These are phyloP conservation scores for Lypha dubia DNA, from an alignment of 2,888 invertebrate genomes.

Conservation along the genomic window DNA sequence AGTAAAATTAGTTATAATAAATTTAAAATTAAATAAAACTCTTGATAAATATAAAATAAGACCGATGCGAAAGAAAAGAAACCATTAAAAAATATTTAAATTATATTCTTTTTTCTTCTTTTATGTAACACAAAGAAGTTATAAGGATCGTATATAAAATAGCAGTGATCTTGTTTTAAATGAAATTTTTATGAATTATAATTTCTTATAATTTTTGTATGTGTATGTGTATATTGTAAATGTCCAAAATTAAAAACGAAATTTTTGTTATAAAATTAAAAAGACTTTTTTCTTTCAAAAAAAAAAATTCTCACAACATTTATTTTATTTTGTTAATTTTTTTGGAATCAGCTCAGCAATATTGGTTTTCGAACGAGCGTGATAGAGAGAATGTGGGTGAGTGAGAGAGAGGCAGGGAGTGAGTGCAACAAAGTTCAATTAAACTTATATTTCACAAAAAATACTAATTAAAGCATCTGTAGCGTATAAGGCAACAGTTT, in stretches of 20 bases:
- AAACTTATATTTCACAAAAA: too few species aligned
- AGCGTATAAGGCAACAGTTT: too few species aligned
- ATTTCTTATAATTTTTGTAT: constrained; percentile 32
- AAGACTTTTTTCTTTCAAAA: constrained; percentile 28
- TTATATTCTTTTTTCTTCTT: constrained; percentile 65
- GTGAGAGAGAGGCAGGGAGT: too few species aligned
- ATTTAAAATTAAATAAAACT: constrained; percentile 47
- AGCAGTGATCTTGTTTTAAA: constrained; percentile 72
- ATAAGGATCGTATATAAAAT: constrained; percentile 58
- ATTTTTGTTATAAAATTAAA: constrained; percentile 46
- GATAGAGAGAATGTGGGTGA: too few species aligned
- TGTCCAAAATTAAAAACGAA: constrained; percentile 41
- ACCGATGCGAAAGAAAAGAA: constrained; percentile 9
- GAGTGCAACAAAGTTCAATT: neutral
- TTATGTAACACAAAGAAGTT: constrained; percentile 39
- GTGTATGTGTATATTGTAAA: constrained; percentile 36
- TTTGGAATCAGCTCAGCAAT: neutral
- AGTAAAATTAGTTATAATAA: constrained; percentile 52
- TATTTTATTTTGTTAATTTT: neutral
- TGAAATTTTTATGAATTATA: constrained; percentile 57
- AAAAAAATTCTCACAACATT: neutral
- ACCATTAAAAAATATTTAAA: constrained; percentile 11
- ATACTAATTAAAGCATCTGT: too few species aligned
- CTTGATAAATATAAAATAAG: constrained; percentile 65
- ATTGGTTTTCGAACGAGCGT: too few species aligned